Base-by-base conservation (phyloP, 2,888 invertebrate genomes). In the Diarsia brunnea region DNA sequence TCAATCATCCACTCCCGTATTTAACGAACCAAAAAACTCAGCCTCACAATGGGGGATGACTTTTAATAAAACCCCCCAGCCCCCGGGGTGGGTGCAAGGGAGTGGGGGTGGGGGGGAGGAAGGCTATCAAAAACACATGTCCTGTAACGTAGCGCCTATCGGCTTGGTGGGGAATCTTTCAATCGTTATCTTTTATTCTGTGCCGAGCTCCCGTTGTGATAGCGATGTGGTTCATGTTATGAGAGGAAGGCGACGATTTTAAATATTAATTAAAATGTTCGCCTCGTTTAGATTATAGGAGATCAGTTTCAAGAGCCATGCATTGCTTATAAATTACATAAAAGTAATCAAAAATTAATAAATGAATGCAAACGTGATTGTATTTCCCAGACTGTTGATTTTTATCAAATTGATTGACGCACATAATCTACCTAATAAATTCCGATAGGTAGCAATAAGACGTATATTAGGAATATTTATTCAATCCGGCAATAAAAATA, bases 161-260 rank as follows among this genome's bases (percentile, higher is more conserved):
- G 90, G 89, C 84, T 89, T 87, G 89, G 87, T 81, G 84, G 86
- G 85, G 90, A 91, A 92, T 92, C 94, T 93, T 93, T 92, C 92
- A 92, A 92, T 93, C 93, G 91, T 92, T 93, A 93, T 92, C 92
- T 93, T 93, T 92, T 92, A 93, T 91, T 91, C 89, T 86, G 82
- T 76, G 86, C 87, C 78, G 87, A 77, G 79, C 86, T 80, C 86
- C 90, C 79, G 85, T 78, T 74, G 89, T 69, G 89, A 82, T 75
- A 67, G 69, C 2, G 70, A 47, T 47, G 51, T 73, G 86, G 89
- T 38, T 31, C 70, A 88, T 85, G 84, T 27, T 19, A 87, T 58
- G 53, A 76, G 82, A 65, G 69, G 0, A 11, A 49, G 24, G 81
- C 84, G 87, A 51, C 3, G n/a, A n/a, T n/a, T n/a, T n/a, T n/a